Base-by-base conservation (phyloP, 1,140 invertebrate genomes). In the Whitmania pigra region DNA sequence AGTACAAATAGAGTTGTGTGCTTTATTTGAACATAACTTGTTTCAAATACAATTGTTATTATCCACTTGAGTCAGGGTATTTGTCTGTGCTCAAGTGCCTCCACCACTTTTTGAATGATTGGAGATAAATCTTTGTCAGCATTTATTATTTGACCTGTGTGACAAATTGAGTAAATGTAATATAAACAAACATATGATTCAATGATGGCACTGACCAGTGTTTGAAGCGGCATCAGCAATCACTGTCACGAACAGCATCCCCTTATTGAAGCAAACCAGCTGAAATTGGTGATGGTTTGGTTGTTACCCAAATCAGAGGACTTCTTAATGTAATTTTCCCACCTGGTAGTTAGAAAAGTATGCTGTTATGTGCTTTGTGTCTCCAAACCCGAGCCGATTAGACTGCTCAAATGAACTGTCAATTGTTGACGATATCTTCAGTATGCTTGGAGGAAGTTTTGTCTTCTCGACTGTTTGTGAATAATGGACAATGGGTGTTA, bases 241-340 rank as follows among this genome's bases (percentile, higher is more conserved):
- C 18, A 63, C 18, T 7, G 57, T 63, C 2, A 63, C 57, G 22
- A 63, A 25, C 57, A 63, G 57, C 57, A 25, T 63, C 22, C 29
- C 57, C 18, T 63, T 63, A 63, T 63, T 63, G 15, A 63, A 63
- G 57, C 57, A 25, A 31, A 63, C 29, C 29, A 63, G 11, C 57
- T 63, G 29, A 63, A 63, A 25, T 13, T 36, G 31, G 31, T 25
- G 29, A 6, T 11, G 9, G 29, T 15, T 25, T 25, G 29, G 1
- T 22, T 63, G 29, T 25, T 63, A 63, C 11, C 11, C 22, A 2
- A 1, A 63, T 63, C 11, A 15, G 0, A 63, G 22, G 3, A 57
- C 25, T 57, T 63, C 18, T 15, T 25, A 18, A 31, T 63, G 20
- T 17, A 63, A 63, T n/a, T 1, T 49, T 49, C 43, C 9, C 22